Percentiles rank a stretch among this genome's conserved stretches.
These are phyloP conservation scores for Phocoena phocoena DNA, from an alignment of 2,113 vertebrate species.

Conservation along the genomic window DNA sequence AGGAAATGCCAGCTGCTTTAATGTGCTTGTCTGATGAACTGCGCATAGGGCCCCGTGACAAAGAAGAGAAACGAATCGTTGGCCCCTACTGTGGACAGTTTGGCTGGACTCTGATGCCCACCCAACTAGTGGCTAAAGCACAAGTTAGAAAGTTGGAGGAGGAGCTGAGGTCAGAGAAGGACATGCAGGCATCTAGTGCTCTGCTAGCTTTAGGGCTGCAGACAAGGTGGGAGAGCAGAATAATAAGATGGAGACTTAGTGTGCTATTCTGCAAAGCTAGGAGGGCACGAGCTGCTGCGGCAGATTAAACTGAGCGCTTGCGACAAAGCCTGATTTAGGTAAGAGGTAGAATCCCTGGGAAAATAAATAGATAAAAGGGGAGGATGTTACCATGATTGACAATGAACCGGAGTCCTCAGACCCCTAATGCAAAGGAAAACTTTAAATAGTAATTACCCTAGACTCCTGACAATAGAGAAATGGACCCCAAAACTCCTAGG, in stretches of 20 bases:
- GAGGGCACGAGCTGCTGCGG: not conserved
- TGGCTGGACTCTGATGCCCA: not conserved
- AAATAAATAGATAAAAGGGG: not conserved
- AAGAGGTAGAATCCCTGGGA: not conserved
- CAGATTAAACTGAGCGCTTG: not conserved
- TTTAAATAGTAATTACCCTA: not conserved
- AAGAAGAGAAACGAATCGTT: fast-evolving
- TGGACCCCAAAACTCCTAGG: not conserved
- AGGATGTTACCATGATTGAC: not conserved
- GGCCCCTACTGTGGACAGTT: not conserved
- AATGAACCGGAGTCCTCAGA: not conserved
- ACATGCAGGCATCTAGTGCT: not conserved
- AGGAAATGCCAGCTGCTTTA: not conserved
- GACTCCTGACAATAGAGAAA: not conserved
- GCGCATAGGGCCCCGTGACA: not conserved
- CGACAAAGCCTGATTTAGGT: not conserved
- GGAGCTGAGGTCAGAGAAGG: not conserved
- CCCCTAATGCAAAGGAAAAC: not conserved
- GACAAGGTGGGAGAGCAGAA: not conserved
- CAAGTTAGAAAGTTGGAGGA: too few species aligned
- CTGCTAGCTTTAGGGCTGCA: not conserved
- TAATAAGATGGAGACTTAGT: not conserved
- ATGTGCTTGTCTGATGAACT: not conserved
- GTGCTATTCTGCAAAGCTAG: not conserved
- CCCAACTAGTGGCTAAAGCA: not conserved